phyloP scores from a whole-genome alignment of 2,888 invertebrate genomes.

The Scaptomyza cyrtandrae region DNA sequence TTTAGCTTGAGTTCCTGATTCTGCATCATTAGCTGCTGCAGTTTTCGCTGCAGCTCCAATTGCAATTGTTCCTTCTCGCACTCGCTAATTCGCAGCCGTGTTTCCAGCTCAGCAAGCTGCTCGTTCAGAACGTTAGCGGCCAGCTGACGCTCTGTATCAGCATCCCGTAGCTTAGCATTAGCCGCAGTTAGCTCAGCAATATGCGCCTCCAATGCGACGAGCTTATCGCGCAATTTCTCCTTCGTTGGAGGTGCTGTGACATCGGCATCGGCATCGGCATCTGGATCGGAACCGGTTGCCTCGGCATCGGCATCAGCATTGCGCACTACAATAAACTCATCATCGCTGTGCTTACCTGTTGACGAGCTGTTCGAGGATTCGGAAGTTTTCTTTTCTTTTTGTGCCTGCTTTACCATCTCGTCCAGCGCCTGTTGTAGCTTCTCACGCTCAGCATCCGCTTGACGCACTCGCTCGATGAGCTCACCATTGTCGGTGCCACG shows the following conservation, averaged over 20 bases:
- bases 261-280: conserved; percentile 46
- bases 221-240: conserved; percentile 81
- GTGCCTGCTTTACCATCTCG: conserved; percentile 57
- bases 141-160: conserved; percentile 78
- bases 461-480: conserved; percentile 76
- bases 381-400: conserved; percentile 78
- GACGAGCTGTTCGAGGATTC: conserved; percentile 77
- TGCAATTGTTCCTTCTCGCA: conserved; percentile 79
- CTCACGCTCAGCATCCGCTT: conserved; percentile 74
- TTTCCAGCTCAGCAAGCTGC: conserved; percentile 72
- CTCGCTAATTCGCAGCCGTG: conserved; percentile 70
- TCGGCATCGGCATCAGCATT: conserved; percentile 76
- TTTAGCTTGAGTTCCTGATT: conserved; percentile 78
- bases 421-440: conserved; percentile 76
- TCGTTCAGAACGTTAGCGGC: conserved; percentile 72
- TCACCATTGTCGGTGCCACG: conserved; percentile 76
- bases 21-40: conserved; percentile 75
- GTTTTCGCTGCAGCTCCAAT: conserved; percentile 74
- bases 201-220: conserved; percentile 78
- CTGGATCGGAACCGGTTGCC: conserved; percentile 46
- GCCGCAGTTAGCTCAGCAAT: conserved; percentile 72
- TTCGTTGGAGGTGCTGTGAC: conserved; percentile 71
- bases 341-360: conserved; percentile 80
- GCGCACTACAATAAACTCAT: conserved; percentile 82
- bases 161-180: conserved; percentile 77